Conservation (phyloP, 1,140 invertebrate genomes). For the Drosophila malerkotliana region DNA sequence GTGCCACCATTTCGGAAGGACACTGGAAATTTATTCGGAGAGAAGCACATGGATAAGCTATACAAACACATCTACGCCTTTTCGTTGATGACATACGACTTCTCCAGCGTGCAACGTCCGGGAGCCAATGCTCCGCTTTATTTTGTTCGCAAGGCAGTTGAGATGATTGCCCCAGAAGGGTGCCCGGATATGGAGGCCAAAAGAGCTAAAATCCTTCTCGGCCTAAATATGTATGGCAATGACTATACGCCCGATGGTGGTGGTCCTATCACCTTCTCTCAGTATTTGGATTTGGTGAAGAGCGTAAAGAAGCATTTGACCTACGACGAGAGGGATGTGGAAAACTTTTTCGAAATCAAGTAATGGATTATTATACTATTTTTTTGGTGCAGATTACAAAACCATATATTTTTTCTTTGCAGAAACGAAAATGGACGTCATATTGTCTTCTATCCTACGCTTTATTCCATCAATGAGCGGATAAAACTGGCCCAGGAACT, state of each 20-base stretch:
- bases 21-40: constrained; percentile 89
- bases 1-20: constrained; percentile 92
- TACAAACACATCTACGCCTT: constrained; percentile 92
- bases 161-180: constrained; percentile 88
- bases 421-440: constrained; percentile 87
- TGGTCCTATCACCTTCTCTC: constrained; percentile 90
- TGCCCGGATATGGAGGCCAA: constrained; percentile 85
- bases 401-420: background rate
- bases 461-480: constrained; percentile 92
- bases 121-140: constrained; percentile 94
- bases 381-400: background rate
- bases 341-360: constrained; percentile 95
- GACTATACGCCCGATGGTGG: constrained; percentile 91
- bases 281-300: constrained; percentile 90
- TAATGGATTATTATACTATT: constrained; percentile 84
- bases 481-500: constrained; percentile 91
- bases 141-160: constrained; percentile 93
- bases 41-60: constrained; percentile 91
- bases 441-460: constrained; percentile 94
- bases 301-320: constrained; percentile 89
- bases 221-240: constrained; percentile 97
- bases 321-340: constrained; percentile 91
- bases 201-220: constrained; percentile 92
- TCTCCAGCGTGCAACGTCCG: constrained; percentile 91
- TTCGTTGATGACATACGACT: constrained; percentile 98